Evolutionary conservation across 2,797 vertebrate genomes (phyloP), one percentile per base, ranked within the genome.

Genomic region (Sebastes vulpes): DNA sequence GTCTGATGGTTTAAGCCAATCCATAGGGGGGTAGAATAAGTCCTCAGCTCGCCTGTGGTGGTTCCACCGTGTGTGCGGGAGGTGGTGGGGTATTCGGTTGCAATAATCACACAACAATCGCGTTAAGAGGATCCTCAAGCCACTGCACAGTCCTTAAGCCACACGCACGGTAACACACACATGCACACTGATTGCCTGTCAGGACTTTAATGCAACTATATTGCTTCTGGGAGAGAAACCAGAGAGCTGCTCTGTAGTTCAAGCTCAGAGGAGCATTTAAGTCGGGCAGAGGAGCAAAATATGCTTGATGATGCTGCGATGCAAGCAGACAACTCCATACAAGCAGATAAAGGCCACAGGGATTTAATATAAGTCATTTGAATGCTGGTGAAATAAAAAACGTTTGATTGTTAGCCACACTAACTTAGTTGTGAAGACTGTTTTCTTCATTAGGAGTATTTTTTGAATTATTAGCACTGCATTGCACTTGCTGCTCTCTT

Each of bases 81-180:
- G 65, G 9, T 50, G 60, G 46, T 9, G 61, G 79, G 79, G 38
- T 46, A 18, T 73, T 85, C 53, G 65, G 76, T 81, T 78, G 64
- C 88, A 90, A 91, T 91, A 92, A 93, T 93, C 90, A 88, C 87
- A 87, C 64, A 58, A 85, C 89, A 94, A 94, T 93, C 83, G 59
- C 6, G 81, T 94, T 93, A 93, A 89, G 89, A 91, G 65, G 83
- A 92, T 92, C 87, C 81, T 89, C 21, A 65, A 88, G 82, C 87
- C 85, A 82, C 80, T 69, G 67, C 59, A 74, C 82, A 75, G 75
- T 78, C 83, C 80, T 83, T 83, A 86, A 92, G 85, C 83, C 82
- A 85, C 72, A 82, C 32, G 50, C 63, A 56, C 73, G 68, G 60
- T 20, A 48, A 67, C 81, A 74, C 79, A 82, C 53, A 83, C 50